Percentiles rank a stretch among this genome's conserved stretches.
These are phyloP conservation scores for Bombus cullumanus DNA, from an alignment of 1,140 invertebrate species.

Conservation along the genomic window DNA sequence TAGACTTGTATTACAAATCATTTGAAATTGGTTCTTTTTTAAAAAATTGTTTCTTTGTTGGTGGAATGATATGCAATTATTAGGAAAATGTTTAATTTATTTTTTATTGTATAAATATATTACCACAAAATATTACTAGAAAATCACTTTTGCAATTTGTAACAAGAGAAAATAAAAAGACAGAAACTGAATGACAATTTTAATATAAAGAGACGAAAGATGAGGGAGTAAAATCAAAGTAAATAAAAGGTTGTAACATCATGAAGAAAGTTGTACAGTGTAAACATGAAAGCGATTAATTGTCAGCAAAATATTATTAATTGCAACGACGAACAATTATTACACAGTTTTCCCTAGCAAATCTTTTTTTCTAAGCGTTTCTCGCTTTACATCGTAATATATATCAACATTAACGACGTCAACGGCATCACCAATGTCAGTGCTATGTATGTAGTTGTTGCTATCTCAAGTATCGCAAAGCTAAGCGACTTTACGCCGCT, in stretches of 20 bases:
- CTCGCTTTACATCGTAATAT: background rate
- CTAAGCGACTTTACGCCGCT: conserved; percentile 42
- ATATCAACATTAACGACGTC: background rate
- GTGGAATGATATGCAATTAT: background rate
- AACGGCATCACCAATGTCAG: too few species aligned
- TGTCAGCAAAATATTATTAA: conserved; percentile 4
- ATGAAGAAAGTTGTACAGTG: conserved; percentile 22
- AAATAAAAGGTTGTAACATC: background rate
- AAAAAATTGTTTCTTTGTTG: background rate
- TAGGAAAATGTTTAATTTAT: conserved; percentile 42
- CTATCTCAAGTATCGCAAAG: background rate
- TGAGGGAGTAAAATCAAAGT: background rate
- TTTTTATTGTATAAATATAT: conserved; percentile 80
- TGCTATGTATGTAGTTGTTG: background rate
- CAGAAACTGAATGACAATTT: conserved; percentile 44
- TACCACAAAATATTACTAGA: conserved; percentile 76
- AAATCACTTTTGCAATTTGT: conserved; percentile 43
- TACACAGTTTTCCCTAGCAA: conserved; percentile 21
- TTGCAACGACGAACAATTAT: background rate
- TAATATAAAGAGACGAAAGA: background rate
- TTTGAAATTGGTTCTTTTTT: too few species aligned
- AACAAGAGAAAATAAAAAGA: conserved; percentile 48
- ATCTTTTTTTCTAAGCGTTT: background rate
- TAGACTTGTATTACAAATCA: background rate
- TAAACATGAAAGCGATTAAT: conserved; percentile 39